Conservation (phyloP, 1,140 invertebrate genomes). For the Macrotrachela quadricornifera region DNA sequence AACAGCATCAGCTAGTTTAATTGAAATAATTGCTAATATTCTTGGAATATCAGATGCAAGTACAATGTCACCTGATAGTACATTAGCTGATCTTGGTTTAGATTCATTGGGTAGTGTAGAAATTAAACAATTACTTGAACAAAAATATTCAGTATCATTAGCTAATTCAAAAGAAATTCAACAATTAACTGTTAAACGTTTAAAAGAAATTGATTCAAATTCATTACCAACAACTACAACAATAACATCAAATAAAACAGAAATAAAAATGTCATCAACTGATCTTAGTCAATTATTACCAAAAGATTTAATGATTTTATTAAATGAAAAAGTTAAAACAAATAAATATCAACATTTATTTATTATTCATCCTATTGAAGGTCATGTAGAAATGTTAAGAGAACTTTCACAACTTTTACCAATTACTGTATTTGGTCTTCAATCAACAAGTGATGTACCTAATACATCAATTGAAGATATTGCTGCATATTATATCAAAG, state of each 20-base stretch:
- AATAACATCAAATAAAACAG: slow-evolving; percentile 13
- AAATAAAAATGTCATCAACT: slow-evolving; percentile 16
- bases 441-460: slow-evolving; percentile 48
- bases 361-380: slow-evolving; percentile 74
- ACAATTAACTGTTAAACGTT: slow-evolving; percentile 32
- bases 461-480: slow-evolving; percentile 42
- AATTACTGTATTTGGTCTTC: slow-evolving; percentile 54
- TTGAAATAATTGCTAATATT: slow-evolving; percentile 25
- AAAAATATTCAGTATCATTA: slow-evolving; percentile 67
- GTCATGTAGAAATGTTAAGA: slow-evolving; percentile 46
- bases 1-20: slow-evolving; percentile 13
- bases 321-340: slow-evolving; percentile 27
- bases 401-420: slow-evolving; percentile 35
- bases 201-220: slow-evolving; percentile 42
- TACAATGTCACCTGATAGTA: slow-evolving; percentile 46
- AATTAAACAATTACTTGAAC: slow-evolving; percentile 81
- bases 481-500: slow-evolving; percentile 52
- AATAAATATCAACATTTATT: slow-evolving; percentile 35
- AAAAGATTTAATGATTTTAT: slow-evolving; percentile 24
- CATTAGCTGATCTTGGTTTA: slow-evolving; percentile 74
- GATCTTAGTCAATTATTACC: slow-evolving; percentile 33
- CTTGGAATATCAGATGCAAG: slow-evolving; percentile 51
- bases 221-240: slow-evolving; percentile 13
- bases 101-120: slow-evolving; percentile 94
- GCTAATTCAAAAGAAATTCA: slow-evolving; percentile 62